Evolutionary conservation across 2,888 invertebrate genomes (phyloP).

Genomic region (Rhamnusium bicolor): DNA sequence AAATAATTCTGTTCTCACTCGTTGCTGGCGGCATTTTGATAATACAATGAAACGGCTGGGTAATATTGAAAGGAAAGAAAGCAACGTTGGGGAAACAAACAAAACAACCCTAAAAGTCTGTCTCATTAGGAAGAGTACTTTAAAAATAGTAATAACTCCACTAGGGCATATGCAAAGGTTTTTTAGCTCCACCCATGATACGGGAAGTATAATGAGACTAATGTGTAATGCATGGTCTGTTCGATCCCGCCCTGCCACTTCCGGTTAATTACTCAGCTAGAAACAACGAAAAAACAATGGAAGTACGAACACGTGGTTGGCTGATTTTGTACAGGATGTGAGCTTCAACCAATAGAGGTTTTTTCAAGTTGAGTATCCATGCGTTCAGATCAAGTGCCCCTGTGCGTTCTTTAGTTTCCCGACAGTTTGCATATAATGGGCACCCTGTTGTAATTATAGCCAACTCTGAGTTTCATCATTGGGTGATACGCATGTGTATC

Average conservation of each 20-base stretch:
- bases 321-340: slow-evolving; percentile 62
- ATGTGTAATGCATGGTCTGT: slow-evolving; percentile 63
- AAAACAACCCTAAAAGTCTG: slow-evolving; percentile 36
- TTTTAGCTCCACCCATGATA: slow-evolving; percentile 63
- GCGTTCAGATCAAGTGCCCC: slow-evolving; percentile 58
- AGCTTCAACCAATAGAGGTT: slow-evolving; percentile 63
- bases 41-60: not conserved
- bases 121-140: slow-evolving; percentile 45
- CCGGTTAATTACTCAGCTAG: slow-evolving; percentile 67
- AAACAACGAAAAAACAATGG: slow-evolving; percentile 67
- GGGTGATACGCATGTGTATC: slow-evolving; percentile 48
- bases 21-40: not conserved
- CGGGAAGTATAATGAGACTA: slow-evolving; percentile 62
- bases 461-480: slow-evolving; percentile 43
- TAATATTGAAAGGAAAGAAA: slow-evolving; percentile 27
- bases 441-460: slow-evolving; percentile 44
- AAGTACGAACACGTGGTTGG: slow-evolving; percentile 66
- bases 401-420: slow-evolving; percentile 47
- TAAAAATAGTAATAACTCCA: slow-evolving; percentile 48
- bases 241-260: slow-evolving; percentile 66
- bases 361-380: slow-evolving; percentile 59
- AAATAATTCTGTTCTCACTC: not conserved
- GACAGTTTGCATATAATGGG: slow-evolving; percentile 36
- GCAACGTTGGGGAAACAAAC: slow-evolving; percentile 11
- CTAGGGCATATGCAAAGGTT: slow-evolving; percentile 43